phyloP scores from a whole-genome alignment of 64 coral and sea anemone genomes.

The Cladopsammia gracilis region DNA sequence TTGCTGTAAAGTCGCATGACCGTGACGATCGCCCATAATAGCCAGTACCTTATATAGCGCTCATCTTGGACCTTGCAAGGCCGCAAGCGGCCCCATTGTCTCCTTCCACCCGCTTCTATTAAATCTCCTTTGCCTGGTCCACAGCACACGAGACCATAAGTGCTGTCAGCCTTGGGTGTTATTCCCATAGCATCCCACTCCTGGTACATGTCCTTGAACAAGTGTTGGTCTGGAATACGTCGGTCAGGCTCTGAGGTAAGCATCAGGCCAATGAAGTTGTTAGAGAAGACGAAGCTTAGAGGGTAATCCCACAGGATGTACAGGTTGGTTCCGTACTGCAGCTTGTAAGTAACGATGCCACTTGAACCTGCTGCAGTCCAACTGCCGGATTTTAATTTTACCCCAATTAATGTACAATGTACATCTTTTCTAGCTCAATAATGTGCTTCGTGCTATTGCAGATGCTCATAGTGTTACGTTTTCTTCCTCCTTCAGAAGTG shows the following conservation, averaged over 20 bases:
- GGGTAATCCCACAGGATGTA: conserved; percentile 57
- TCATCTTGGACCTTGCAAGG: too few relatives aligned
- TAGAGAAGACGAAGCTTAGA: conserved; percentile 17
- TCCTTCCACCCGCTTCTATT: too few relatives aligned
- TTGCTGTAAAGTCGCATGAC: too few relatives aligned
- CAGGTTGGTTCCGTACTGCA: conserved; percentile 4
- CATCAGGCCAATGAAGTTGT: conserved; percentile 59
- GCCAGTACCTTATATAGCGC: too few relatives aligned
- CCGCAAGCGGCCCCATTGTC: too few relatives aligned
- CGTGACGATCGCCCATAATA: too few relatives aligned
- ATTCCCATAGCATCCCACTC: not conserved
- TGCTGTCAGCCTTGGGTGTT: not conserved
- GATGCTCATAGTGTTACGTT: conserved; percentile 29
- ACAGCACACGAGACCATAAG: not conserved
- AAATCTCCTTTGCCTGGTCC: too few relatives aligned
- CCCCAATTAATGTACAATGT: conserved; percentile 34
- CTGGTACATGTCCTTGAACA: not conserved
- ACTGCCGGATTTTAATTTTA: conserved; percentile 4
- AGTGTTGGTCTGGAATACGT: not conserved
- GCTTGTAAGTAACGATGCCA: conserved; percentile 41
- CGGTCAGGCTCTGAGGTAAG: not conserved
- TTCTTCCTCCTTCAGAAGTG: conserved; percentile 25
- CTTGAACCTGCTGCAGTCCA: conserved; percentile 22
- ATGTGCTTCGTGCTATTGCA: conserved; percentile 2
- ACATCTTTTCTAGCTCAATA: conserved; percentile 22